Conservation (phyloP, 2,113 vertebrate species). For the Cromileptes altivelis region DNA sequence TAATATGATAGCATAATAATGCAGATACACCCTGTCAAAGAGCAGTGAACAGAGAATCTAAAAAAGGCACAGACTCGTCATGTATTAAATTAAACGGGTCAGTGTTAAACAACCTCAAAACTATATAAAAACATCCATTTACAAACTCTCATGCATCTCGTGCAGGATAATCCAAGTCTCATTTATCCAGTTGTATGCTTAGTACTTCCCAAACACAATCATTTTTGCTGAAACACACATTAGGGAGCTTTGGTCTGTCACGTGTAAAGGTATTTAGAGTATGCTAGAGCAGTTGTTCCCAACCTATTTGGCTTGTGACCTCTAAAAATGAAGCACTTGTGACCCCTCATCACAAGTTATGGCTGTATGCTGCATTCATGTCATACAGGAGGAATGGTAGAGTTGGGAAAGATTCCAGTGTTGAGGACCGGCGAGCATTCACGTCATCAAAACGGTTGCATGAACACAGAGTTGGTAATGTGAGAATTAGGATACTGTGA, state of each 20-base stretch:
- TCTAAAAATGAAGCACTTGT: background rate
- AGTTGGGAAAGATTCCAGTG: background rate
- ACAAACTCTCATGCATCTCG: no score
- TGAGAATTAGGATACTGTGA: background rate
- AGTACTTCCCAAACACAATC: no score
- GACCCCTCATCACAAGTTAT: background rate
- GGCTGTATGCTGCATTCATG: background rate
- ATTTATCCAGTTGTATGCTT: no score
- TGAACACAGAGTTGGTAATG: background rate
- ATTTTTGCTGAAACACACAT: background rate
- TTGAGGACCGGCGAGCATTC: background rate
- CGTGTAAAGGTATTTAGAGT: background rate
- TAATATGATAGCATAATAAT: no score
- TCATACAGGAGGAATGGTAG: background rate
- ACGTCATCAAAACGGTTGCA: background rate
- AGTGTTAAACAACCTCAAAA: no score
- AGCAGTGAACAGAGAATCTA: no score
- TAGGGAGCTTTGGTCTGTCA: background rate
- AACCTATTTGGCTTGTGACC: background rate
- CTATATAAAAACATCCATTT: no score
- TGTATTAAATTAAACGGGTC: no score
- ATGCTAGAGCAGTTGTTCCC: background rate
- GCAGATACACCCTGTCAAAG: no score
- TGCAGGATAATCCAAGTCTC: no score
- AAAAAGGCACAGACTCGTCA: no score